phyloP scores from a whole-genome alignment of 1,140 invertebrate genomes.

The Drosophila lowei region DNA sequence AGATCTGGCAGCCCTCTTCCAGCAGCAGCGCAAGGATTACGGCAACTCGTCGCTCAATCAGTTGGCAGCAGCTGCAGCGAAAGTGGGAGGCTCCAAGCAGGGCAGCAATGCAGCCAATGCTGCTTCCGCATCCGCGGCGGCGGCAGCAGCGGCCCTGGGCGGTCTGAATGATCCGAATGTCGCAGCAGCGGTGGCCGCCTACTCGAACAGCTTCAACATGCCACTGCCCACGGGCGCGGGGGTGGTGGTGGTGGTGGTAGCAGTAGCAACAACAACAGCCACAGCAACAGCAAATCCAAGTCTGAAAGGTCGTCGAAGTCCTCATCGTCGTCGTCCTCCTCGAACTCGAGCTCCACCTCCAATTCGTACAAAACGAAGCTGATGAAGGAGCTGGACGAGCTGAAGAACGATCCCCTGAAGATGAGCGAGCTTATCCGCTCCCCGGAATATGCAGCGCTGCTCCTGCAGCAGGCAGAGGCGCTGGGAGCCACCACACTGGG shows the following conservation, averaged over 20 bases:
- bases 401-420: constrained; percentile 81
- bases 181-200: constrained; percentile 74
- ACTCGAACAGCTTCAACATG: constrained; percentile 77
- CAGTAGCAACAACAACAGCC: constrained; percentile 11
- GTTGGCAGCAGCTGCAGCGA: constrained; percentile 74
- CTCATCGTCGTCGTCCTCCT: constrained; percentile 69
- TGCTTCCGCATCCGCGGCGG: constrained; percentile 11
- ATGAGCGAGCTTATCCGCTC: constrained; percentile 81
- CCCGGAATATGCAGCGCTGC: constrained; percentile 77
- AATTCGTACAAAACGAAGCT: constrained; percentile 82
- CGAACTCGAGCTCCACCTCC: constrained; percentile 69
- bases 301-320: constrained; percentile 68
- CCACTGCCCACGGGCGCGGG: constrained; percentile 47
- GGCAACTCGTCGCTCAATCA: constrained; percentile 78
- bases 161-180: constrained; percentile 73
- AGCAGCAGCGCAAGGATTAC: constrained; percentile 76
- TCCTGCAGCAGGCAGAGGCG: constrained; percentile 80
- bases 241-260: constrained; percentile 20
- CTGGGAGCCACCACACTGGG: constrained; percentile 80
- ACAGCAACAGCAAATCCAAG: constrained; percentile 64
- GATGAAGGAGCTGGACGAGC: constrained; percentile 81
- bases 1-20: constrained; percentile 71
- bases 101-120: not conserved
- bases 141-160: constrained; percentile 24
- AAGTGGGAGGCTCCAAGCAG: constrained; percentile 72